A percentile compares a stretch with the other conserved stretches of the same genome.
Conservation (phyloP, 2,113 vertebrate genomes). For the Heteronetta atricapilla region DNA sequence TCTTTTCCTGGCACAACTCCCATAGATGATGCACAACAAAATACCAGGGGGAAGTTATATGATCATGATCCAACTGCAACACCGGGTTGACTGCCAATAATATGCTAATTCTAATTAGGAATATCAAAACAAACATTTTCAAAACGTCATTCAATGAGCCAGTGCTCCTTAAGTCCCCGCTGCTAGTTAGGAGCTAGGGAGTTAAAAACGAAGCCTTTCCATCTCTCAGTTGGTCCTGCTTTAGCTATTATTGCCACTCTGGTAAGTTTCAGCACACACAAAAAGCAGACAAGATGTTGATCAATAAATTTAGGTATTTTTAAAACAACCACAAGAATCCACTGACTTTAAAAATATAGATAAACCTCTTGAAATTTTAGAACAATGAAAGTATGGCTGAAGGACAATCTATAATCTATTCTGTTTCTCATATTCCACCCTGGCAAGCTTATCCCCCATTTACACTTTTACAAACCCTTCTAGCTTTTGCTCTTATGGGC, state of each 20-base stretch:
- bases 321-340: not conserved
- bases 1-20: not conserved
- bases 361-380: not conserved
- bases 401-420: not conserved
- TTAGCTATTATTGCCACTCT: not conserved
- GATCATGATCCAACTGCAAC: not conserved
- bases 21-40: not conserved
- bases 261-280: not conserved
- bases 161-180: not conserved
- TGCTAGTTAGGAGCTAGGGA: not conserved
- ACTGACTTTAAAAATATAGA: not conserved
- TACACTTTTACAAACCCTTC: not conserved
- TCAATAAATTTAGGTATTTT: not conserved
- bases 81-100: not conserved
- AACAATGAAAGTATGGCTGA: not conserved
- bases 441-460: not conserved
- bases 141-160: not conserved
- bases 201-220: not conserved
- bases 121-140: constrained; percentile 40
- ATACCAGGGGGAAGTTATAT: not conserved
- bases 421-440: not conserved
- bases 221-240: not conserved
- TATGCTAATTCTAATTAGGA: constrained; percentile 21
- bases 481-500: not conserved
- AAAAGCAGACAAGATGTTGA: not conserved